A percentile compares a stretch with the other conserved stretches of the same genome.
Conservation (phyloP, 1,140 invertebrate species). For the Zaprionus africanus region DNA sequence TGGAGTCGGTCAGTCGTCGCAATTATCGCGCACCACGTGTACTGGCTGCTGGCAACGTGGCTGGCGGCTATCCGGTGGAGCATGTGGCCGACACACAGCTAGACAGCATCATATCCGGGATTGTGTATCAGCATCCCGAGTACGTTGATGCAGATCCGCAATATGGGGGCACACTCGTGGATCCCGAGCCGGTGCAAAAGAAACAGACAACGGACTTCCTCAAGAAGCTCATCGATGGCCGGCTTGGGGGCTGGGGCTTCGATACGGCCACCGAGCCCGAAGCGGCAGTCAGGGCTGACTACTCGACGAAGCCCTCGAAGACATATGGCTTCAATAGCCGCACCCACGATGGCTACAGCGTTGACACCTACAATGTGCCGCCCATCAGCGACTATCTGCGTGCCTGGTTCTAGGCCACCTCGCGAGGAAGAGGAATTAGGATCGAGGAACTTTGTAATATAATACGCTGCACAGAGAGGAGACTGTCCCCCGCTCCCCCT, state of each 20-base stretch:
- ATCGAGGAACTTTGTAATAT: background rate
- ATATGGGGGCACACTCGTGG: slow-evolving; percentile 57
- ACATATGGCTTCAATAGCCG: slow-evolving; percentile 73
- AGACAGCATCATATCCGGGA: slow-evolving; percentile 70
- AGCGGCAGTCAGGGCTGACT: slow-evolving; percentile 54
- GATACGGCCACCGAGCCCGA: slow-evolving; percentile 59
- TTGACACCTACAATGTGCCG: slow-evolving; percentile 66
- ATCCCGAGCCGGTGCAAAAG: slow-evolving; percentile 66
- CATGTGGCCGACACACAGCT: slow-evolving; percentile 64
- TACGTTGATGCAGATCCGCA: slow-evolving; percentile 48
- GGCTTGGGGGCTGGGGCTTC: slow-evolving; percentile 68
- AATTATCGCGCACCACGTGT: slow-evolving; percentile 22
- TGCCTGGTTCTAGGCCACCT: slow-evolving; percentile 60
- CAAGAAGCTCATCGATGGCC: slow-evolving; percentile 68
- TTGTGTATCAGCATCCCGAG: slow-evolving; percentile 69
- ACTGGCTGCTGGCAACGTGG: slow-evolving; percentile 16
- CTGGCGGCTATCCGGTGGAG: slow-evolving; percentile 61
- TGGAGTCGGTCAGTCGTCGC: slow-evolving; percentile 43
- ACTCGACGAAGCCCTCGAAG: slow-evolving; percentile 50
- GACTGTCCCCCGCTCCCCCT: background rate
- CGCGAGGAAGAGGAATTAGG: background rate
- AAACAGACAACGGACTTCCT: slow-evolving; percentile 70
- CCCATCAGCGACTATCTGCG: slow-evolving; percentile 68
- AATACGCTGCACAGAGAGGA: slow-evolving; percentile 7
- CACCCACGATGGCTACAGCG: slow-evolving; percentile 62